These are phyloP conservation scores for Papilio elwesi DNA, from an alignment of 2,888 invertebrate species.

Conservation along the genomic window DNA sequence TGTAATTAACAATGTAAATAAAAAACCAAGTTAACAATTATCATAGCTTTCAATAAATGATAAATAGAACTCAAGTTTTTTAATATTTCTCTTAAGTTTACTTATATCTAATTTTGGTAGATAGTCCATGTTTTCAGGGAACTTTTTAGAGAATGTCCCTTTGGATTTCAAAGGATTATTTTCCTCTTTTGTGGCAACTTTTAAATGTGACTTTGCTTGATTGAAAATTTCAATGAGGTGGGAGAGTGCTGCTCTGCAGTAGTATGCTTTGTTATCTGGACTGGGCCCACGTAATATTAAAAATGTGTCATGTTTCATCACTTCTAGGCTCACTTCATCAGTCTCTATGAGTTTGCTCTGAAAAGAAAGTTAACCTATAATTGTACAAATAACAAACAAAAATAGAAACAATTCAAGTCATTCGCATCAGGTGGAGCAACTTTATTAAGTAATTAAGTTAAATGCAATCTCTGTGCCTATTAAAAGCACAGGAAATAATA, in stretches of 20 bases:
- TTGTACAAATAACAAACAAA: too few species aligned
- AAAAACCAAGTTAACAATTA: conserved; percentile 45
- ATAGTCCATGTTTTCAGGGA: conserved; percentile 79
- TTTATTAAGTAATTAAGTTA: too few species aligned
- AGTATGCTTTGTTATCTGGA: conserved; percentile 77
- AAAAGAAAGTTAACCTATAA: conserved; percentile 48
- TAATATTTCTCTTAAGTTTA: conserved; percentile 83
- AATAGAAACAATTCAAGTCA: too few species aligned
- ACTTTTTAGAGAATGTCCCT: conserved; percentile 81
- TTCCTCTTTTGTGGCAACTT: conserved; percentile 49
- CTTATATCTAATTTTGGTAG: conserved; percentile 78
- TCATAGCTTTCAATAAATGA: conserved; percentile 84
- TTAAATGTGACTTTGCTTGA: conserved; percentile 65
- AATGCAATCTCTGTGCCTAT: too few species aligned
- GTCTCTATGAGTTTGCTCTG: conserved; percentile 84
- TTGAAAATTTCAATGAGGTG: conserved; percentile 85
- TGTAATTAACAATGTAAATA: too few species aligned
- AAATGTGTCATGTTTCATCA: conserved; percentile 85
- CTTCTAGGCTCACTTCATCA: conserved; percentile 82
- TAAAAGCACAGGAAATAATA: too few species aligned
- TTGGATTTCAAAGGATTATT: conserved; percentile 46
- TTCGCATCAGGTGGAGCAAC: too few species aligned
- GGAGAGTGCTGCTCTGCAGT: conserved; percentile 87
- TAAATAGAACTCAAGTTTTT: conserved; percentile 89
- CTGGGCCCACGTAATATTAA: conserved; percentile 86